Percentiles rank a stretch among this genome's conserved stretches.
These are phyloP conservation scores for Drosophila nannoptera DNA, from an alignment of 1,140 invertebrate species.

Conservation along the genomic window DNA sequence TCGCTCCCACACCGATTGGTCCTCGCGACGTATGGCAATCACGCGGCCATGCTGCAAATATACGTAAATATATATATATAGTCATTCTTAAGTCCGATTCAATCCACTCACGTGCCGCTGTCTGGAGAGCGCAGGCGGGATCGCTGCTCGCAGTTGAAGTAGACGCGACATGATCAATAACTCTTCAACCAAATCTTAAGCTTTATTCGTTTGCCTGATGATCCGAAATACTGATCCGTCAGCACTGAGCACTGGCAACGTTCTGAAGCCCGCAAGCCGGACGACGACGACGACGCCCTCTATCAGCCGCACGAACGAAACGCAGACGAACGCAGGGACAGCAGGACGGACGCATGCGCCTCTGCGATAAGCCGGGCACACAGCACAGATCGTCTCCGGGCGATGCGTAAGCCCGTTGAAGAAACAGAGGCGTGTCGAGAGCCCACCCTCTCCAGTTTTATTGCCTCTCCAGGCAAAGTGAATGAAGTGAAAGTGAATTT, in stretches of 20 bases:
- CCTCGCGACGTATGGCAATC: constrained; percentile 93
- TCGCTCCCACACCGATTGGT: constrained; percentile 98
- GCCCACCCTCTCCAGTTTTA: neutral
- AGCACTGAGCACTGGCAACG: constrained; percentile 57
- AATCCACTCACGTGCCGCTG: constrained; percentile 67
- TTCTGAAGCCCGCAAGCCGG: constrained; percentile 48
- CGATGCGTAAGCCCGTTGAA: constrained; percentile 37
- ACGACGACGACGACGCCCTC: constrained; percentile 42
- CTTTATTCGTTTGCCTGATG: neutral
- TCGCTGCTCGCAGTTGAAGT: constrained; percentile 49
- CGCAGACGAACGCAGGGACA: constrained; percentile 1
- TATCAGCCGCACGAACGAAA: constrained; percentile 51
- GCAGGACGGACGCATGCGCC: neutral
- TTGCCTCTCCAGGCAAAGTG: neutral
- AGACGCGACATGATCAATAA: constrained; percentile 51
- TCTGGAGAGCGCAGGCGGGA: constrained; percentile 57
- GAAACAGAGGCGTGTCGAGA: constrained; percentile 13
- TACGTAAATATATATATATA: neutral
- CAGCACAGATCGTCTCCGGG: constrained; percentile 22
- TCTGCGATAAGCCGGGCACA: constrained; percentile 22
- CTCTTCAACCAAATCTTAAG: constrained; percentile 8
- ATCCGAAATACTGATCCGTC: constrained; percentile 42
- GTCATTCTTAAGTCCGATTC: neutral
- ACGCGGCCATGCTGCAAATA: constrained; percentile 80
- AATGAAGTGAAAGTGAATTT: constrained; percentile 30